Conservation (phyloP, 2,797 vertebrate genomes). For the Tolypeutes matacus region DNA sequence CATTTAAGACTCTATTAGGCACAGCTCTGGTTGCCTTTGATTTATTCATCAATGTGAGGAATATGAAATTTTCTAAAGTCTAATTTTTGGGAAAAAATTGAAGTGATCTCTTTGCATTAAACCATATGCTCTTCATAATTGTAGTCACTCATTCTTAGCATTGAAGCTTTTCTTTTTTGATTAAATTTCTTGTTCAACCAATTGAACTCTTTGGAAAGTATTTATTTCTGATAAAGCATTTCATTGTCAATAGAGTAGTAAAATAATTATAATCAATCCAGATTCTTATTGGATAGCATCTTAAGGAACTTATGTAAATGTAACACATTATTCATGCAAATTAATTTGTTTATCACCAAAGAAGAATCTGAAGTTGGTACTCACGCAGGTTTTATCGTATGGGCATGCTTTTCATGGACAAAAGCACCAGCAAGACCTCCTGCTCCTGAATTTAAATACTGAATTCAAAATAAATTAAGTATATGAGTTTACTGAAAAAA, state of each 20-base stretch:
- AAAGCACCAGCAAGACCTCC: constrained; percentile 94
- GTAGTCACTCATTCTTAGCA: constrained; percentile 72
- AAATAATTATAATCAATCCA: constrained; percentile 62
- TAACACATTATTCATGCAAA: constrained; percentile 34
- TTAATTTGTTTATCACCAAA: constrained; percentile 39
- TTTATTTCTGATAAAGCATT: constrained; percentile 28
- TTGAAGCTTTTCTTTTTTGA: constrained; percentile 65
- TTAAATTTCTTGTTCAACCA: constrained; percentile 68
- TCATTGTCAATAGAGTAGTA: constrained; percentile 13
- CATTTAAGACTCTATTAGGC: constrained; percentile 84
- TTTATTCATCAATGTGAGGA: constrained; percentile 81
- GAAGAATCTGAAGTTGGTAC: constrained; percentile 82
- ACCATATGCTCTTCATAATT: constrained; percentile 62
- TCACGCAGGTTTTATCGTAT: constrained; percentile 92
- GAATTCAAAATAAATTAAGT: constrained; percentile 71
- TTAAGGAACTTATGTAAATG: constrained; percentile 50
- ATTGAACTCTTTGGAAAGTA: constrained; percentile 58
- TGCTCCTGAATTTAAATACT: constrained; percentile 97
- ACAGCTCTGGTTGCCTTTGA: constrained; percentile 83
- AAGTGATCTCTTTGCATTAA: constrained; percentile 81
- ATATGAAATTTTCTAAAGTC: constrained; percentile 72
- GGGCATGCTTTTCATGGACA: constrained; percentile 93
- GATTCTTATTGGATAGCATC: constrained; percentile 13
- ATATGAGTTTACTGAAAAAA: not conserved
- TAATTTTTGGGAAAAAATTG: constrained; percentile 74